These are phyloP conservation scores for Drosophila neonasuta DNA, from an alignment of 2,888 invertebrate genomes.

Conservation along the genomic window DNA sequence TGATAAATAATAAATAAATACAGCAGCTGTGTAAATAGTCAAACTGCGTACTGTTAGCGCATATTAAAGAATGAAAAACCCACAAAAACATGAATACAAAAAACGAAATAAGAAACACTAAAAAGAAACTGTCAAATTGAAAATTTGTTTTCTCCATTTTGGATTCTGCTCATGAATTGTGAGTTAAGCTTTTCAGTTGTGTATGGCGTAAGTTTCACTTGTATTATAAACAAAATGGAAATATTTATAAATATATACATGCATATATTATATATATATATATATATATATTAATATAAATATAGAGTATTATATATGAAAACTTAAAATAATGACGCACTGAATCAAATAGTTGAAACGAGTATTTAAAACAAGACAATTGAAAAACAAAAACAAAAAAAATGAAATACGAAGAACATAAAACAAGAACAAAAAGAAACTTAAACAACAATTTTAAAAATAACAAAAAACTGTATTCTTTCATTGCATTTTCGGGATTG, in stretches of 20 bases:
- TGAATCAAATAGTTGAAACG: slow-evolving; percentile 82
- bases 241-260: slow-evolving; percentile 34
- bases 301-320: slow-evolving; percentile 60
- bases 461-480: slow-evolving; percentile 16
- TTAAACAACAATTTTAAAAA: slow-evolving; percentile 57
- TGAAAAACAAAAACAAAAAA: slow-evolving; percentile 62
- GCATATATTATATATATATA: slow-evolving; percentile 60
- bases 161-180: slow-evolving; percentile 35
- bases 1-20: slow-evolving; percentile 56
- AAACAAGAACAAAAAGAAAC: slow-evolving; percentile 50
- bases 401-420: slow-evolving; percentile 53
- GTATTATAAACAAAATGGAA: slow-evolving; percentile 57
- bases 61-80: slow-evolving; percentile 38
- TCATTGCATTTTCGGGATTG: slow-evolving; percentile 8
- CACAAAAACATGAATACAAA: slow-evolving; percentile 2
- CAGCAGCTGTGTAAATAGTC: slow-evolving; percentile 75
- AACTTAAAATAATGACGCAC: slow-evolving; percentile 79
- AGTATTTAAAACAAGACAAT: slow-evolving; percentile 75
- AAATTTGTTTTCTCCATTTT: slow-evolving; percentile 29
- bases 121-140: slow-evolving; percentile 32
- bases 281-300: slow-evolving; percentile 26
- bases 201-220: slow-evolving; percentile 66
- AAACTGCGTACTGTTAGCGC: slow-evolving; percentile 54
- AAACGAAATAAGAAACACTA: slow-evolving; percentile 12
- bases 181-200: slow-evolving; percentile 31